Evolutionary conservation across 2,113 vertebrate genomes (phyloP).

Genomic region (Candoia aspera): DNA sequence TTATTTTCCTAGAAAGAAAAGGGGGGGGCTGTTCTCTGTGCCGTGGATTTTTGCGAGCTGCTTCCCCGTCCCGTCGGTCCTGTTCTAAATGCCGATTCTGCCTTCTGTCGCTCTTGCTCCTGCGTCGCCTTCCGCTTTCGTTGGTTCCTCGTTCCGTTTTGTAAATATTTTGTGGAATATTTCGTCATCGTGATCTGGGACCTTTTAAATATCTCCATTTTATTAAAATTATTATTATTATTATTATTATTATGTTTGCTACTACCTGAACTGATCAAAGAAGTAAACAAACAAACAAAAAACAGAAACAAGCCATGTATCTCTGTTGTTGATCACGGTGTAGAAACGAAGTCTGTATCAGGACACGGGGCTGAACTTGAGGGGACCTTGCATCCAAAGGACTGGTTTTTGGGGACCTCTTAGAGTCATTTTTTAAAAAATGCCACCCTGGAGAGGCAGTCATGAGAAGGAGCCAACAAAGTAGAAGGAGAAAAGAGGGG

Average conservation of each 20-base stretch:
- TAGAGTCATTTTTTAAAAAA: not conserved
- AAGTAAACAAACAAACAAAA: slow-evolving; percentile 60
- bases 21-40: not conserved
- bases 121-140: slow-evolving; percentile 31
- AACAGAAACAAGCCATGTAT: not conserved
- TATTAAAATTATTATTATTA: slow-evolving; percentile 70
- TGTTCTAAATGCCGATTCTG: slow-evolving; percentile 47
- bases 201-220: slow-evolving; percentile 70
- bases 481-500: not conserved
- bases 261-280: slow-evolving; percentile 72
- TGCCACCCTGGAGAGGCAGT: not conserved
- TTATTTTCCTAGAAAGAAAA: not conserved
- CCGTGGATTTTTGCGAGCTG: slow-evolving; percentile 26
- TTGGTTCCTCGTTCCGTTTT: slow-evolving; percentile 55
- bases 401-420: not conserved
- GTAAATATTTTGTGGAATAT: slow-evolving; percentile 70
- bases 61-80: not conserved
- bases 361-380: not conserved
- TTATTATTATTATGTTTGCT: slow-evolving; percentile 69
- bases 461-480: not conserved
- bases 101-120: slow-evolving; percentile 27
- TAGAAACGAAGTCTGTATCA: not conserved
- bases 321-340: slow-evolving; percentile 16
- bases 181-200: slow-evolving; percentile 70
- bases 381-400: no score